These are phyloP conservation scores for Hydroisotoma schaefferi DNA, from an alignment of 2,888 invertebrate genomes.

Conservation along the genomic window DNA sequence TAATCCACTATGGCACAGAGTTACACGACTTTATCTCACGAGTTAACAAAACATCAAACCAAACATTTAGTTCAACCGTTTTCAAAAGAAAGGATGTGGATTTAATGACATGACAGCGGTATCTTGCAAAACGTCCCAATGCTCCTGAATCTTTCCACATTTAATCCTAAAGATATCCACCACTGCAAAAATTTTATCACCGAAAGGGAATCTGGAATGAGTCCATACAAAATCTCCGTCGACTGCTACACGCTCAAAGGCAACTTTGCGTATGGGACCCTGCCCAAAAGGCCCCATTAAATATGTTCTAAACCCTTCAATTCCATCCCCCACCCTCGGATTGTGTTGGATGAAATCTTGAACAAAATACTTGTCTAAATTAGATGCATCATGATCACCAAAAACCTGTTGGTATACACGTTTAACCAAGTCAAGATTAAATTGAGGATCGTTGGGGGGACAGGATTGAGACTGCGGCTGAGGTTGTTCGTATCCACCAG, in stretches of 20 bases:
- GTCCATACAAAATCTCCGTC: constrained; percentile 30
- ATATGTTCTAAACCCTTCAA: background rate
- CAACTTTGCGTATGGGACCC: constrained; percentile 19
- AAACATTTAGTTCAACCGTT: no score
- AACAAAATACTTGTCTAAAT: background rate
- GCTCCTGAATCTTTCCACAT: constrained; percentile 30
- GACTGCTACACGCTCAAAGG: constrained; percentile 19
- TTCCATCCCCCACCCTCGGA: constrained; percentile 7
- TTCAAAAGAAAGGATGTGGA: constrained; percentile 17
- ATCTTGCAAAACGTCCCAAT: constrained; percentile 37
- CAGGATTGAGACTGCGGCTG: background rate
- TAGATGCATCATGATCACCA: constrained; percentile 13
- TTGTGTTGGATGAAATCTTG: constrained; percentile 12
- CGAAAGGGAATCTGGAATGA: constrained; percentile 10
- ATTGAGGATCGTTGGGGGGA: constrained; percentile 12
- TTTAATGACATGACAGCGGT: constrained; percentile 3
- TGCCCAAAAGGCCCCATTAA: constrained; percentile 22
- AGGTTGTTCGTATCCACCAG: no score
- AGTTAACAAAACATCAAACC: no score
- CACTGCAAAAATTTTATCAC: constrained; percentile 21
- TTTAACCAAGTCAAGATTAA: background rate
- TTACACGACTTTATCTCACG: no score
- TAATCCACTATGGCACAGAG: no score
- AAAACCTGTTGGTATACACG: constrained; percentile 11
- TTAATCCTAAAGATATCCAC: constrained; percentile 32